These are phyloP conservation scores for Pyralis farinalis DNA, from an alignment of 2,888 invertebrate genomes.

Conservation along the genomic window DNA sequence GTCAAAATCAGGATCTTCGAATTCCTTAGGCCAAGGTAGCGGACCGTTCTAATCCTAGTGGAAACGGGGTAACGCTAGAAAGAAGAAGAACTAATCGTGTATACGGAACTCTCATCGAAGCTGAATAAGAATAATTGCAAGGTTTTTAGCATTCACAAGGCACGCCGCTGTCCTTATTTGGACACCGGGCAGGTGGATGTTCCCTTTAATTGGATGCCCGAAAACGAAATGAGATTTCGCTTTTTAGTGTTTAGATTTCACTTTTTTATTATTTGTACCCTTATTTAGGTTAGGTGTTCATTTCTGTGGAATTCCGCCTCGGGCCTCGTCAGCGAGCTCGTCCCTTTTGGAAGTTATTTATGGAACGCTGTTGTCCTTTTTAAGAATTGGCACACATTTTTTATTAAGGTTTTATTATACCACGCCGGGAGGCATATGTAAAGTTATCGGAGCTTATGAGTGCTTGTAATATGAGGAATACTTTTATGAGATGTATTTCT, in stretches of 20 bases:
- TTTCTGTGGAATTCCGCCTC: constrained; percentile 1
- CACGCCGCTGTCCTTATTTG: constrained; percentile 14
- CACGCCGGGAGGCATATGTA: too few species aligned
- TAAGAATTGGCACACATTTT: neutral
- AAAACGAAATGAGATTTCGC: constrained; percentile 23
- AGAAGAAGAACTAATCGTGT: too few species aligned
- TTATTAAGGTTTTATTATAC: too few species aligned
- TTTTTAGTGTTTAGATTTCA: constrained; percentile 20
- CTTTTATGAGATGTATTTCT: too few species aligned
- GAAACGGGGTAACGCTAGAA: too few species aligned
- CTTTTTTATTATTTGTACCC: constrained; percentile 16
- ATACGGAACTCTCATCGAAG: too few species aligned
- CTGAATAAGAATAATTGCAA: too few species aligned
- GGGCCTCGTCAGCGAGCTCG: neutral
- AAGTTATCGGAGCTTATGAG: too few species aligned
- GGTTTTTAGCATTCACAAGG: constrained; percentile 3
- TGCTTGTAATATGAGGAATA: too few species aligned
- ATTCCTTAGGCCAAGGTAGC: too few species aligned
- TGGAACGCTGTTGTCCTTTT: neutral
- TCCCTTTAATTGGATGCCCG: constrained; percentile 25
- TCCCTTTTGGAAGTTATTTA: constrained; percentile 3
- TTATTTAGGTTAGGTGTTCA: constrained; percentile 17
- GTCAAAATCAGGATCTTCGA: too few species aligned
- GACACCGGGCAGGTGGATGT: constrained; percentile 19
- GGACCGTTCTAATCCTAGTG: too few species aligned